phyloP scores from a whole-genome alignment of 92 coral and sea anemone species.

The Pocillopora grandis region DNA sequence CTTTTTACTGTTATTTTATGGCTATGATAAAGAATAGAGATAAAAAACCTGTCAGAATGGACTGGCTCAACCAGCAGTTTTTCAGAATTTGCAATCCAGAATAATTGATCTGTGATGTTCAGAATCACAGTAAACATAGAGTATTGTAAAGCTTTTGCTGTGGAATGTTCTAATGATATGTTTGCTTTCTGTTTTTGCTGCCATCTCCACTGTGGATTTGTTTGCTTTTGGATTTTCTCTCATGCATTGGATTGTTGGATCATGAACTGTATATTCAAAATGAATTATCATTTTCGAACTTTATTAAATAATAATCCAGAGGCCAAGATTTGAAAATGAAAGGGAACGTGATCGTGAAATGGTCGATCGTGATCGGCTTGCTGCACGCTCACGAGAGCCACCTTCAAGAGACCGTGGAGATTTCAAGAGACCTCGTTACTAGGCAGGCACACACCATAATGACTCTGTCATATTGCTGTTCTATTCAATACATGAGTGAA shows the following conservation, averaged over 20 bases:
- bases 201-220: conserved; percentile 62
- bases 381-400: conserved; percentile 88
- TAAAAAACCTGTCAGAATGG: no score
- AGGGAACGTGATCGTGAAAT: conserved; percentile 87
- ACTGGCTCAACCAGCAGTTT: no score
- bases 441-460: conserved; percentile 36
- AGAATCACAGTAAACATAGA: not conserved
- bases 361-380: conserved; percentile 92
- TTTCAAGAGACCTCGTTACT: conserved; percentile 79
- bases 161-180: conserved; percentile 50
- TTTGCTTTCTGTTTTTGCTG: conserved; percentile 67
- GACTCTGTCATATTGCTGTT: not conserved
- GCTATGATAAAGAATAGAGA: no score
- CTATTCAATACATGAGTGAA: not conserved
- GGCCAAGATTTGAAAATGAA: conserved; percentile 83
- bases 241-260: conserved; percentile 53
- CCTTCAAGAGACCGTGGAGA: conserved; percentile 81
- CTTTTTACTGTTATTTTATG: no score
- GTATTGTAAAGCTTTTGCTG: not conserved
- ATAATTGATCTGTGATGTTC: no score
- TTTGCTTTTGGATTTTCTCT: conserved; percentile 27
- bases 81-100: no score
- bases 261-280: conserved; percentile 54
- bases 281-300: conserved; percentile 17
- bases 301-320: conserved; percentile 50